phyloP scores from a whole-genome alignment of 2,888 invertebrate species.

The Aproaerema taeniolella region DNA sequence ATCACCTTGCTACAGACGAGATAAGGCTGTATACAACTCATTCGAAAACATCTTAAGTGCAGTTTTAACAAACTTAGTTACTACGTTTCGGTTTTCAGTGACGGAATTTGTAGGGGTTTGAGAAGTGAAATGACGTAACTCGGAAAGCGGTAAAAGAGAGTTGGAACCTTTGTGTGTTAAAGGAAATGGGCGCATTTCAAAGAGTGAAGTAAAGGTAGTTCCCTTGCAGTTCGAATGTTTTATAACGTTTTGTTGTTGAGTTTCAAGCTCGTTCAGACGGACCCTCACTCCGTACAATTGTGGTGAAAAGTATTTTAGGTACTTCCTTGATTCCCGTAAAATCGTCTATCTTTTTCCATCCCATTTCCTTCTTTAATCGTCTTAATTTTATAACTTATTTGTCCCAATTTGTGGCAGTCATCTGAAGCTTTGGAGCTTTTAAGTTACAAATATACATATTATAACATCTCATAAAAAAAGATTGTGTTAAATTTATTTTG shows the following conservation, averaged over 20 bases:
- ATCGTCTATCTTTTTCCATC: too few species aligned
- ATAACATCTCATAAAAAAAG: too few species aligned
- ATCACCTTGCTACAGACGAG: constrained; percentile 75
- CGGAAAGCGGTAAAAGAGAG: constrained; percentile 29
- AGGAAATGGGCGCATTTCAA: constrained; percentile 35
- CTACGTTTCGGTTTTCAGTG: constrained; percentile 42
- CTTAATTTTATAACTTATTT: too few species aligned
- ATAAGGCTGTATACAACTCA: constrained; percentile 60
- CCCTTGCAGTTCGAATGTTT: constrained; percentile 31
- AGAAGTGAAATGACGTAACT: constrained; percentile 40
- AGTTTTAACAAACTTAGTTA: constrained; percentile 38
- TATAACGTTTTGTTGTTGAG: constrained; percentile 46
- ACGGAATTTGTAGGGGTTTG: constrained; percentile 32
- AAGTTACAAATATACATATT: too few species aligned
- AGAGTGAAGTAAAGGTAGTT: constrained; percentile 35
- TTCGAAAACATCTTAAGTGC: constrained; percentile 55
- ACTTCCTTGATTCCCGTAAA: too few species aligned
- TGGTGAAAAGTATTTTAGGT: constrained; percentile 40
- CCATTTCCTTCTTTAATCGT: too few species aligned
- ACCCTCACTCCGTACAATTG: constrained; percentile 64
- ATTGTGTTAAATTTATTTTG: too few species aligned
- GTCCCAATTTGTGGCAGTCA: too few species aligned
- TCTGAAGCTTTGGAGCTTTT: too few species aligned
- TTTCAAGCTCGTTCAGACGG: constrained; percentile 58
- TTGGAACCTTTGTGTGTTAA: constrained; percentile 35